Conservation (phyloP, 2,797 vertebrate species). For the Busarellus nigricollis region DNA sequence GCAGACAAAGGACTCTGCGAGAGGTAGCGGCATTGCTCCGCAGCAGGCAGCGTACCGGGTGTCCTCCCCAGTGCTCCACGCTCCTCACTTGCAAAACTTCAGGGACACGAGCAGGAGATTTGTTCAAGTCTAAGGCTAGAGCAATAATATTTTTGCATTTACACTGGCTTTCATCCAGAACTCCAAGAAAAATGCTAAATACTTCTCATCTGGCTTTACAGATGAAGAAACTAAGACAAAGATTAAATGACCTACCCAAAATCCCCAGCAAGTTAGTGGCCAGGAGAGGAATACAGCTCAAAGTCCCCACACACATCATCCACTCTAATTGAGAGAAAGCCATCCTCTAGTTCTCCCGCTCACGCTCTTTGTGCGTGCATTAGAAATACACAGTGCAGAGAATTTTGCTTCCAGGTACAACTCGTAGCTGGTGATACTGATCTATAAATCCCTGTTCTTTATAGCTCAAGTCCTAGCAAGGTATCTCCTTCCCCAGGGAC, state of each 20-base stretch:
- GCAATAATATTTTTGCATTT: not conserved
- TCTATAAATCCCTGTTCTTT: not conserved
- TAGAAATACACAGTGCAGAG: not conserved
- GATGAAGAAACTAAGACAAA: not conserved
- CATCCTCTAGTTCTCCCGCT: not conserved
- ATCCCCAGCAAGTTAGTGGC: not conserved
- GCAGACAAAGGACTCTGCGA: not conserved
- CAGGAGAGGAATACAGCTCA: not conserved
- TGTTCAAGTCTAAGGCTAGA: not conserved
- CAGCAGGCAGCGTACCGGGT: accelerated
- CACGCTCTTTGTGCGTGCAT: not conserved
- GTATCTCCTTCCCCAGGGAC: not conserved
- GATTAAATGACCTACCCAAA: not conserved
- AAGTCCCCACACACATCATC: not conserved
- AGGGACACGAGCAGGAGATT: not conserved
- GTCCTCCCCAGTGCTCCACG: not conserved
- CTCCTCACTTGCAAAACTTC: not conserved
- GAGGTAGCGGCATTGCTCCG: not conserved
- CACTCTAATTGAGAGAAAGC: not conserved
- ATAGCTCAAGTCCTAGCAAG: not conserved
- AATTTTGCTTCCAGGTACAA: not conserved
- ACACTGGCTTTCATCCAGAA: not conserved
- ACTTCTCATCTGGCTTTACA: not conserved
- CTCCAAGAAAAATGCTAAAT: not conserved
- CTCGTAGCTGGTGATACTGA: not conserved